These are phyloP conservation scores for Conus betulinus DNA, from an alignment of 1,140 invertebrate genomes.

Conservation along the genomic window DNA sequence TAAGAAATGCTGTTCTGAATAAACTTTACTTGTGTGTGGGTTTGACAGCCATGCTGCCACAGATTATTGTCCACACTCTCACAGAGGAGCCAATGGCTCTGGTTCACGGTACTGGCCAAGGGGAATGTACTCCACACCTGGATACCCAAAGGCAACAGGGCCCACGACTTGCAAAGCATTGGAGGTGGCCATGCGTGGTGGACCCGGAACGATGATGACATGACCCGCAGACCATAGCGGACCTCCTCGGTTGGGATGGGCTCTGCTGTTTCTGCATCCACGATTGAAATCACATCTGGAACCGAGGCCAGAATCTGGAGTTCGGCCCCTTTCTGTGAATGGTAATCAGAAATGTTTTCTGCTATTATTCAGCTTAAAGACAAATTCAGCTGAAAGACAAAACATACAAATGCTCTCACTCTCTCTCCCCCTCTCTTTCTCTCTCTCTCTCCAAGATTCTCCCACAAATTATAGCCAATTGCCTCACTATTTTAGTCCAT, in stretches of 20 bases:
- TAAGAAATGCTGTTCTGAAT: too few species aligned
- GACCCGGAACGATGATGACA: slow-evolving; percentile 61
- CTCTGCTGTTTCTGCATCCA: slow-evolving; percentile 66
- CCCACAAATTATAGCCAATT: too few species aligned
- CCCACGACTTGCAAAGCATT: slow-evolving; percentile 65
- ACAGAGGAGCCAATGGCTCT: slow-evolving; percentile 14
- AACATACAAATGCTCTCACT: too few species aligned
- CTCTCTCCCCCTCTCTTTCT: too few species aligned
- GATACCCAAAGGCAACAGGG: slow-evolving; percentile 65
- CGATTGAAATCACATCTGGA: slow-evolving; percentile 67
- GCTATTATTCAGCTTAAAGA: too few species aligned
- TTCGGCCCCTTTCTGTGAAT: slow-evolving; percentile 17
- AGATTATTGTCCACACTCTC: background rate
- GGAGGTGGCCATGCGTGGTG: slow-evolving; percentile 50
- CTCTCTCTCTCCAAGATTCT: too few species aligned
- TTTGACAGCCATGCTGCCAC: too few species aligned
- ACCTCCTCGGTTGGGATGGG: slow-evolving; percentile 67
- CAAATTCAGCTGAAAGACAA: too few species aligned
- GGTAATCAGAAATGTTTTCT: background rate
- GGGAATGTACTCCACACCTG: slow-evolving; percentile 46
- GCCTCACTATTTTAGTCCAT: too few species aligned
- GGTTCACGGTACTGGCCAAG: slow-evolving; percentile 31
- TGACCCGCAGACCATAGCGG: slow-evolving; percentile 64
- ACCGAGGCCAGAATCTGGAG: slow-evolving; percentile 52
- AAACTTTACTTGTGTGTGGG: too few species aligned